Evolutionary conservation across 2,113 vertebrate species (phyloP).

Genomic region (Chionomys nivalis): DNA sequence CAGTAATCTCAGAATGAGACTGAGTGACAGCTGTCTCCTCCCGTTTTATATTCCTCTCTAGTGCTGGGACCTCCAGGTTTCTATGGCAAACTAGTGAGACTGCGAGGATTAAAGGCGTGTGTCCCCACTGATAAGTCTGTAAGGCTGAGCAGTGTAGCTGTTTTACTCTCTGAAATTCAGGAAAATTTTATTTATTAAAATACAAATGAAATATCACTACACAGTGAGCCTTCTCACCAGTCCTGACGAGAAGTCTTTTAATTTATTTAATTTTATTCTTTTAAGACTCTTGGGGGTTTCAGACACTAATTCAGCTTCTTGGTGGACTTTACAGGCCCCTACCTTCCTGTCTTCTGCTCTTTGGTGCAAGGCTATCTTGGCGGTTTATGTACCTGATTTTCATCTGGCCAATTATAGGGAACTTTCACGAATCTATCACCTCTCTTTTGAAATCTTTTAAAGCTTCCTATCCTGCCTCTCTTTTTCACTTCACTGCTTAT

Average conservation of each 20-base stretch:
- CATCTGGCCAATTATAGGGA: not conserved
- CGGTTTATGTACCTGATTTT: not conserved
- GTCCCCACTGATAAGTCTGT: too few relatives aligned
- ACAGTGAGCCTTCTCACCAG: not conserved
- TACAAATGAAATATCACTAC: too few relatives aligned
- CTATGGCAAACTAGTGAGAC: too few relatives aligned
- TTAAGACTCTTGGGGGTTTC: not conserved
- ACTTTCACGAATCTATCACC: not conserved
- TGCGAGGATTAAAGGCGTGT: too few relatives aligned
- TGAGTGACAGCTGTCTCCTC: too few relatives aligned
- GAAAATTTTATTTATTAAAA: too few relatives aligned
- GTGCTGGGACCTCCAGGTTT: too few relatives aligned
- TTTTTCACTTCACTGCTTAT: not conserved
- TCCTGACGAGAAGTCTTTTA: not conserved
- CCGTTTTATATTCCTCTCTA: too few relatives aligned
- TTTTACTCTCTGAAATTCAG: too few relatives aligned
- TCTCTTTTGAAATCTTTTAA: not conserved
- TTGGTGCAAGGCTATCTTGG: not conserved
- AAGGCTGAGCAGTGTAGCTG: too few relatives aligned
- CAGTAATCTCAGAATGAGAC: too few relatives aligned
- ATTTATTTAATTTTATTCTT: not conserved
- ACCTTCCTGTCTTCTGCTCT: not conserved
- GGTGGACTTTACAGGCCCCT: not conserved
- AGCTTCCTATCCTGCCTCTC: not conserved
- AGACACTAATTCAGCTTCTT: not conserved